Conservation (phyloP, 2,888 invertebrate species). For the Drosophila barbarae region DNA sequence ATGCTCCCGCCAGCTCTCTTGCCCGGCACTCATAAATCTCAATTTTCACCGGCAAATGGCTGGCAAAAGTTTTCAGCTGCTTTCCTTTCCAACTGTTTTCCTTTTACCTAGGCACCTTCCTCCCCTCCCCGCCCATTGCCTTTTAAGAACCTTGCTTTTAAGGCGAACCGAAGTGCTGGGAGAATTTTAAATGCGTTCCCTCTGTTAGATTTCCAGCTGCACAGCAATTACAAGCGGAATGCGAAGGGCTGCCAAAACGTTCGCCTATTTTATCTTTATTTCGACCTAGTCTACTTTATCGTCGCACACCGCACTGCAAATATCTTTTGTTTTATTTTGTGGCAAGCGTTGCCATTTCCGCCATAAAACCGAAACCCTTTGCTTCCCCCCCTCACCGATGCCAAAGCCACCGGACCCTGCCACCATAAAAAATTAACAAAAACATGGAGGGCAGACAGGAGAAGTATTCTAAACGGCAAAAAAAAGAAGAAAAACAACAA, state of each 20-base stretch:
- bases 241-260: slow-evolving; percentile 45
- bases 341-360: slow-evolving; percentile 71
- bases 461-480: slow-evolving; percentile 65
- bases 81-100: slow-evolving; percentile 43
- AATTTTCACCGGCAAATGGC: slow-evolving; percentile 68
- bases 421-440: slow-evolving; percentile 72
- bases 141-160: slow-evolving; percentile 28
- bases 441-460: slow-evolving; percentile 43
- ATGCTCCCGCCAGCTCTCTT: not conserved
- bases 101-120: slow-evolving; percentile 22
- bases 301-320: slow-evolving; percentile 49
- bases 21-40: slow-evolving; percentile 65
- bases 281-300: slow-evolving; percentile 73
- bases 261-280: slow-evolving; percentile 69
- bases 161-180: slow-evolving; percentile 43
- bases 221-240: slow-evolving; percentile 39
- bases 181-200: slow-evolving; percentile 24
- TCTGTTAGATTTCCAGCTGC: slow-evolving; percentile 58
- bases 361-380: slow-evolving; percentile 59
- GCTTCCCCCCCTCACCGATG: slow-evolving; percentile 1
- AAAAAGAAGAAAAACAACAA: slow-evolving; percentile 23
- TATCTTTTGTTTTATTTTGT: slow-evolving; percentile 72
- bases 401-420: slow-evolving; percentile 37
- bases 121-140: not conserved
- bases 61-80: slow-evolving; percentile 58